Base-by-base conservation (phyloP, 23 tunicate genomes). In the Ascidia mentula region DNA sequence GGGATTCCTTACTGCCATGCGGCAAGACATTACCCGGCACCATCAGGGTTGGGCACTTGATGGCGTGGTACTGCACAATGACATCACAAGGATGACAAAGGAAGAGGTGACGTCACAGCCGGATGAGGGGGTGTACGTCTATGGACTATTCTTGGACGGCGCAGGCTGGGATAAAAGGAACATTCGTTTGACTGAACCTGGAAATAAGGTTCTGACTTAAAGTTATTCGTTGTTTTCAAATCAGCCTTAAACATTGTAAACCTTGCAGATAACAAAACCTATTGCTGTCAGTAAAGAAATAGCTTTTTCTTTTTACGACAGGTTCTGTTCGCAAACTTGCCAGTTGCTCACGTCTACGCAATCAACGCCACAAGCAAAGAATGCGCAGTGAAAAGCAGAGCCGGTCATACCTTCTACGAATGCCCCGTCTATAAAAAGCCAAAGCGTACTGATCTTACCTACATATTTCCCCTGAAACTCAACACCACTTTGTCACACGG, bases 341-440 rank as follows among this genome's bases (percentile, higher is more conserved):
- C 98, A 18, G 98, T 94, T 59, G 98, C 98, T 59, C 98, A 94
- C 59, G 98, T 94, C n/a, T 94, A 83, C 82, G 98, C 98, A 32
- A 85, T 94, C 74, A 92, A 92, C 76, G 84, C 82, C 12, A 81
- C 87, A 4, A 40, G 84, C 28, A 82, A 82, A 39, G 84, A 89
- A 6, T 13, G 73, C 22, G n/a, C 85, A 18, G 87, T 82, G 32
- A 90, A 85, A 53, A 75, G 82, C 6, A 76, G 89, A 40, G 26
- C 90, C 26, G 96, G 90, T 20, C 85, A 90, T 59, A 82, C 86
- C 32, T 85, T 59, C 77, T 94, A 94, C 76, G 89, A 89, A 37
- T 94, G 98, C 77, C 98, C 98, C 6, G 95, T 89, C 37, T 94
- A 94, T 40, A 94, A 94, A 85, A 94, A 94, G 70, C 98, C 98